Percentiles rank a stretch among this genome's conserved stretches.
phyloP scores from a whole-genome alignment of 2,113 vertebrate genomes.

The Edolisoma coerulescens region DNA sequence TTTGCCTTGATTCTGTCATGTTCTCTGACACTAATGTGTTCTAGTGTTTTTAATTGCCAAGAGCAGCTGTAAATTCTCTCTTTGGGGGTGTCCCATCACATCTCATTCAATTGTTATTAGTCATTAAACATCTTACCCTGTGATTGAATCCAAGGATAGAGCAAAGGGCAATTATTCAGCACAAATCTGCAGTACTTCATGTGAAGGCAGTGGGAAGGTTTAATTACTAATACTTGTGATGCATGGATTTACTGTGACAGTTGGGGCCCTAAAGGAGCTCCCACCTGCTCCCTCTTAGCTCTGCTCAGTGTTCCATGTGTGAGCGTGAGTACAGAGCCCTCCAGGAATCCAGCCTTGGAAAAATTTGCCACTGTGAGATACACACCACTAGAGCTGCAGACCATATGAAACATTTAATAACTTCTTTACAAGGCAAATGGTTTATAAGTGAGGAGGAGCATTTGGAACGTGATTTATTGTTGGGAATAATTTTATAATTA shows the following conservation, averaged over 20 bases:
- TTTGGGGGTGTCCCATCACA: neutral
- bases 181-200: neutral
- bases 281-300: neutral
- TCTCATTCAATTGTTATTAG: neutral
- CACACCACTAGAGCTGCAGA: neutral
- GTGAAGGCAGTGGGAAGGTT: neutral
- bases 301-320: neutral
- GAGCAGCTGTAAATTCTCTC: neutral
- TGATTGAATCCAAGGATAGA: rapidly evolving
- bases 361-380: neutral
- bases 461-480: neutral
- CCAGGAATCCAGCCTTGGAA: neutral
- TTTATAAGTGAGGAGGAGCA: neutral
- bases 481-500: neutral
- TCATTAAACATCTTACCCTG: neutral
- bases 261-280: neutral
- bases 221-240: neutral
- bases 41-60: neutral
- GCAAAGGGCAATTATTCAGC: neutral
- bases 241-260: neutral
- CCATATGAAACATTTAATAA: neutral
- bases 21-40: neutral
- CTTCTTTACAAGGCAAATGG: neutral
- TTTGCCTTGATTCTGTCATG: rapidly evolving
- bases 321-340: neutral